Conservation (phyloP, 2,888 invertebrate genomes). For the Zonitis immaculata region DNA sequence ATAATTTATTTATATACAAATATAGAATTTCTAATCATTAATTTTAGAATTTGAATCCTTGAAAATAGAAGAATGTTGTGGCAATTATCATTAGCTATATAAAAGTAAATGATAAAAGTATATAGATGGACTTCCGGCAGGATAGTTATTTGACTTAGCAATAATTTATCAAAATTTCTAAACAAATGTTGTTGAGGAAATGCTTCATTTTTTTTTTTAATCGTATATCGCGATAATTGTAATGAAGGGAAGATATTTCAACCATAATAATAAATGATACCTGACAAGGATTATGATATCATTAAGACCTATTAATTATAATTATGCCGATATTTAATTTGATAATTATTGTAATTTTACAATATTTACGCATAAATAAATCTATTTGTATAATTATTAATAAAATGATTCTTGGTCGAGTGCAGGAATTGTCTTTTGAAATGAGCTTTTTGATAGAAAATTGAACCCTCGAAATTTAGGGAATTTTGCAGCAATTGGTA, state of each 20-base stretch:
- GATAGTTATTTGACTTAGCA: not conserved
- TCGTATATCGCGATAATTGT: not conserved
- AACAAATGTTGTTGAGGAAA: not conserved
- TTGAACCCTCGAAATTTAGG: no score
- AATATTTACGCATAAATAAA: not conserved
- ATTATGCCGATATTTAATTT: not conserved
- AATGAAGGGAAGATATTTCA: not conserved
- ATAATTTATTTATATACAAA: no score
- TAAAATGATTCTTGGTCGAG: no score
- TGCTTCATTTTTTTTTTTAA: not conserved
- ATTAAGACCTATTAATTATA: not conserved
- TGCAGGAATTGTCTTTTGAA: no score
- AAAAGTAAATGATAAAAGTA: not conserved
- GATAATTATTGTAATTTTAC: not conserved
- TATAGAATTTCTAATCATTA: no score
- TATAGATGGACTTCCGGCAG: not conserved
- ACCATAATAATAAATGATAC: not conserved
- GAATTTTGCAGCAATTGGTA: no score
- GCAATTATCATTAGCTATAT: not conserved
- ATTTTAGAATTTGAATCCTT: no score
- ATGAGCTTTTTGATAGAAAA: no score
- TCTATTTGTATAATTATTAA: no score
- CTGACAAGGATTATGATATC: not conserved
- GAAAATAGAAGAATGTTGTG: no score
- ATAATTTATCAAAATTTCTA: not conserved